Percentiles rank a stretch among this genome's conserved stretches.
Evolutionary conservation across 2,113 vertebrate genomes (phyloP).

Genomic region (Isurus oxyrinchus): DNA sequence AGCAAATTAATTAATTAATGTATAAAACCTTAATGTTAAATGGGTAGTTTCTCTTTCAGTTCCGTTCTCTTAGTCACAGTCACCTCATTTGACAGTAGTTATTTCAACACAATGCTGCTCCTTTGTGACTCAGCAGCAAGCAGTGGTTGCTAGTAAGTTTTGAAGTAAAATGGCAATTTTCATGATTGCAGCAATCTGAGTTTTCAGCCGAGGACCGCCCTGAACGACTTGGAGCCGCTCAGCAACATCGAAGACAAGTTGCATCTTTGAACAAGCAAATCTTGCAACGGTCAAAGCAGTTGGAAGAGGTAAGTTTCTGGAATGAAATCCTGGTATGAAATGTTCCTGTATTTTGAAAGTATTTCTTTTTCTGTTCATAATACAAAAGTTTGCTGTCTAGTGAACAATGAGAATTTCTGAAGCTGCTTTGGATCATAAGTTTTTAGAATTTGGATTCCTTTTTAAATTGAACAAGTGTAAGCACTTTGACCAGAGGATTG

Average conservation of each 20-base stretch:
- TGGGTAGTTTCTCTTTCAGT: not conserved
- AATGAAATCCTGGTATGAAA: not conserved
- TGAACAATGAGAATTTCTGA: not conserved
- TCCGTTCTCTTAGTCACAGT: not conserved
- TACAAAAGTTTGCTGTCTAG: not conserved
- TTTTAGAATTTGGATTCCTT: not conserved
- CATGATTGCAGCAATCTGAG: constrained; percentile 64
- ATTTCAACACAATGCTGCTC: not conserved
- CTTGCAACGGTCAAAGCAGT: constrained; percentile 67
- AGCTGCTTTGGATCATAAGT: not conserved
- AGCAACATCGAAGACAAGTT: constrained; percentile 75
- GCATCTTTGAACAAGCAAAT: constrained; percentile 83
- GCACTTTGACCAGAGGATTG: not conserved
- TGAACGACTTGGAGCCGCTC: constrained; percentile 71
- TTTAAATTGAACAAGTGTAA: not conserved
- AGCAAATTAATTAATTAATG: not conserved
- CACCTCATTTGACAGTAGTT: not conserved
- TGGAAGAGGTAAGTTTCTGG: constrained; percentile 67
- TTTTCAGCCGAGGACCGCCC: constrained; percentile 72
- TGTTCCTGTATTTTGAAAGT: not conserved
- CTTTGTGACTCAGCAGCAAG: not conserved
- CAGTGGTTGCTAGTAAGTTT: not conserved
- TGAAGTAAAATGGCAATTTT: not conserved
- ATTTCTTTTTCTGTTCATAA: not conserved
- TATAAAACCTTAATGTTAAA: not conserved